These are phyloP conservation scores for Urocitellus parryii DNA, from an alignment of 2,113 vertebrate genomes.

Conservation along the genomic window DNA sequence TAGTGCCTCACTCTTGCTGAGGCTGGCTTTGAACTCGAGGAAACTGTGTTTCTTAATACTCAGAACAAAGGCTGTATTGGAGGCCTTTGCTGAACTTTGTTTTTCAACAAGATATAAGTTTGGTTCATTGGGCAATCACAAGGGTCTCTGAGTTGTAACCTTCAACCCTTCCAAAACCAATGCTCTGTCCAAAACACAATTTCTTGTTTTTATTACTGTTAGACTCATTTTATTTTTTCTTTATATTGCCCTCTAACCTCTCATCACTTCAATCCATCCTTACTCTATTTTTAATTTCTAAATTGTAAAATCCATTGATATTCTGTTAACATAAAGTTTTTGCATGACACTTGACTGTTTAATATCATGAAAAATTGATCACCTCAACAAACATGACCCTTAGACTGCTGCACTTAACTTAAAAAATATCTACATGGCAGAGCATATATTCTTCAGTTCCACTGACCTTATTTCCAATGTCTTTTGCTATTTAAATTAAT, in stretches of 20 bases:
- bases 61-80: not conserved
- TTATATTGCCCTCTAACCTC: not conserved
- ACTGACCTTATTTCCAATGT: not conserved
- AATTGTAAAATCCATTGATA: not conserved
- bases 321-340: not conserved
- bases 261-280: not conserved
- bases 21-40: too few species aligned
- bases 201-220: not conserved
- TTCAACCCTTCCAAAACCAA: not conserved
- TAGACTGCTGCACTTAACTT: not conserved
- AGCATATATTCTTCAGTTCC: not conserved
- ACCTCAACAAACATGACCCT: not conserved
- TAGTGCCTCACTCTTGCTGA: too few species aligned
- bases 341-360: not conserved
- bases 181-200: not conserved
- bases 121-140: not conserved
- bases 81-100: not conserved
- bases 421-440: not conserved
- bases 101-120: not conserved
- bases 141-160: rapidly evolving
- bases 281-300: not conserved
- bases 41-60: not conserved
- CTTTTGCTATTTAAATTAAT: not conserved
- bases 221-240: not conserved
- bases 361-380: not conserved